Base-by-base conservation (phyloP, 2,888 invertebrate species). In the Nomada flava region DNA sequence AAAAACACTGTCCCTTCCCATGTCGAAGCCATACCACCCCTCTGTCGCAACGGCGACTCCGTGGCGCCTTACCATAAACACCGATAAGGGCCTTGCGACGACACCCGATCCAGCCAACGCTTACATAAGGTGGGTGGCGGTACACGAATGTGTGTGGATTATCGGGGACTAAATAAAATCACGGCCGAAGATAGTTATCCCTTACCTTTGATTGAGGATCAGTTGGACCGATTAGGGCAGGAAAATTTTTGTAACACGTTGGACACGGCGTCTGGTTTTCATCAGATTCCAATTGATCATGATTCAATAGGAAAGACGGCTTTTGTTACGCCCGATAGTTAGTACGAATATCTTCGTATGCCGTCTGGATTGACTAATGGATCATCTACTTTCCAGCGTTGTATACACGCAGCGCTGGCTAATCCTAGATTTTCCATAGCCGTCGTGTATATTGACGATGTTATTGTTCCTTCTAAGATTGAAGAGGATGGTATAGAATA, bases 311-410 rank as follows among this genome's bases (percentile, higher is more conserved):
- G 42, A n/a, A 73, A 57, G 26, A 73, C 55, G 1, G 64, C 47
- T 2, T 72, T 72, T 15, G 70, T 70, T 7, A 60, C 70, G 11
- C 60, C 62, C 2, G 52, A 68, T 36, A 26, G 60, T 15, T 7
- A 60, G 7, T 71, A 71, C 20, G 53, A 71, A 18, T 71, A 26
- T 62, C 7, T 62, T 11, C 44, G 71, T 11, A 63, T 72, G 65
- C 73, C 73, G 4, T 73, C 57, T n/a, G 73, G 73, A 15, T n/a
- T 65, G 2, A 57, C 57, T 0, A 73, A 73, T 13, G 64, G 57
- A 2, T 65, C 57, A 2, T 64, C 50, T 2, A 47, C 57, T 23
- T 73, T 64, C n/a, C 71, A 72, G 42, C 62, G 53, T 0, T 29
- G 29, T 29, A 29, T 29, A 5, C 29, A 29, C 20, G 20, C 1